A percentile compares a stretch with the other conserved stretches of the same genome.
These are phyloP conservation scores for Mustela nigripes DNA, from an alignment of 2,113 vertebrate genomes.

Conservation along the genomic window DNA sequence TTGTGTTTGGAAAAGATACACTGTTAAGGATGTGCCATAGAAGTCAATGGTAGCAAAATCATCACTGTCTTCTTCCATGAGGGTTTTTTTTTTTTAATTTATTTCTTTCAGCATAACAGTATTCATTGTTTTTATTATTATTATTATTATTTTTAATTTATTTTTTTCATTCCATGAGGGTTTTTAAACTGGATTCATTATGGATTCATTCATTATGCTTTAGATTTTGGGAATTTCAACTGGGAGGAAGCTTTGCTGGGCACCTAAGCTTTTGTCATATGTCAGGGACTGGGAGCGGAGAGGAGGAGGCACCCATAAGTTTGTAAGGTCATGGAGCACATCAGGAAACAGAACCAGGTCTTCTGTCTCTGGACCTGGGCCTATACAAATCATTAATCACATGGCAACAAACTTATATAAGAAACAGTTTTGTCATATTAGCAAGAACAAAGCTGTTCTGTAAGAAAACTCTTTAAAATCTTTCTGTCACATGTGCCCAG, in stretches of 20 bases:
- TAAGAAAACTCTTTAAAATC: background rate
- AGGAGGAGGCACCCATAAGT: background rate
- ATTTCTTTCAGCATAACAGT: no score
- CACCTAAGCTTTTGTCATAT: background rate
- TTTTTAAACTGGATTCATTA: background rate
- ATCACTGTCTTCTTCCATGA: background rate
- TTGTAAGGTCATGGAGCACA: background rate
- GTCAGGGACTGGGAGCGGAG: fast-evolving
- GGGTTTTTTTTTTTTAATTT: background rate
- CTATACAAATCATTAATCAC: background rate
- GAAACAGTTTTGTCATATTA: background rate
- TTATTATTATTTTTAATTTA: no score
- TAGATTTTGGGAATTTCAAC: background rate
- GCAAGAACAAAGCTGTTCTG: background rate
- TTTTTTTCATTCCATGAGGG: background rate
- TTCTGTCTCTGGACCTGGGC: background rate
- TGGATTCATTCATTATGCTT: background rate
- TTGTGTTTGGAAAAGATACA: background rate
- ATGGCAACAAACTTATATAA: background rate
- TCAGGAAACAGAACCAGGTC: background rate
- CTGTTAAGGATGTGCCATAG: background rate
- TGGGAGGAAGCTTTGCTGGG: background rate
- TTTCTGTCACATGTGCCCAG: background rate
- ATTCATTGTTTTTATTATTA: no score
- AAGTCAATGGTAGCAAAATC: background rate